Base-by-base conservation (phyloP, 2,888 invertebrate species). In the Apamea crenata region DNA sequence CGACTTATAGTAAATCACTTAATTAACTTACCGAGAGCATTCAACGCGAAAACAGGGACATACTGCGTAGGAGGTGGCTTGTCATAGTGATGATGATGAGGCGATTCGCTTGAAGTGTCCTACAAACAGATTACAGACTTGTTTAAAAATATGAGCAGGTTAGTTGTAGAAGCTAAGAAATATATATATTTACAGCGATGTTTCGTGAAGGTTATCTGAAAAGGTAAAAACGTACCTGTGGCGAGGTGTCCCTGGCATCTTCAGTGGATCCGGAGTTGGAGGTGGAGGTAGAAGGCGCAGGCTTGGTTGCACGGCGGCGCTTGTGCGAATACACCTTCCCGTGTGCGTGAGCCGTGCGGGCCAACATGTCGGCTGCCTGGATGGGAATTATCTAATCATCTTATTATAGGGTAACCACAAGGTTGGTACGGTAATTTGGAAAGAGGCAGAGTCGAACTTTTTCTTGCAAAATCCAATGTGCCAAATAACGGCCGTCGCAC, bases 11-110 rank as follows among this genome's bases (percentile, higher is more conserved):
- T n/a, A 8, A 18, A 44, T 12, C 21, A 16, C 1, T n/a, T 50
- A 44, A 53, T 40, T 29, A 56, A 82, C 92, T 89, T 80, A 96
- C 99, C 99, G 85, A 98, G 98, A n/a, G 99, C 97, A 94, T 99
- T 99, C 61, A 99, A 96, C 6, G 99, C 99, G 94, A 99, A 99
- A 63, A 99, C 98, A 0, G 99, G 99, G 72, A 99, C 98, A 73
- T 97, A 95, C 77, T 96, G 96, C 71, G 94, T 81, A 0, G 93
- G 91, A 47, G 91, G 89, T 25, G 93, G 93, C 84, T 95, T 95
- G 76, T 96, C 95, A 82, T 95, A 94, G 81, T 95, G 94, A 82
- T 95, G 95, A 44, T 94, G 94, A 82, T 93, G 94, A 0, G 94
- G 94, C 0, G 96, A 96, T 66, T 96, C 95, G 86, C 96, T 96